phyloP scores from a whole-genome alignment of 2,888 invertebrate species.

The Rhyacophila evoluta region DNA sequence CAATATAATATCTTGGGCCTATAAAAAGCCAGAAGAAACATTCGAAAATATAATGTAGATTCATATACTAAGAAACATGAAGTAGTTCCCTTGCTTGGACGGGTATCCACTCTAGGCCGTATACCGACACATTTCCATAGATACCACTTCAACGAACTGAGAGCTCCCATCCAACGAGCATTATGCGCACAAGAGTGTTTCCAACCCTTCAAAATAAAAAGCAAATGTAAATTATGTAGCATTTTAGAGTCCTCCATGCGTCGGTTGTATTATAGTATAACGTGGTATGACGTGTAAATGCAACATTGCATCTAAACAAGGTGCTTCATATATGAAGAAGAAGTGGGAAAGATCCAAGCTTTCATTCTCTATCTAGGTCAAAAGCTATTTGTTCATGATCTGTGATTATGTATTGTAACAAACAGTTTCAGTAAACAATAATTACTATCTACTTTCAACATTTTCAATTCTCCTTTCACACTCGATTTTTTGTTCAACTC shows the following conservation, averaged over 20 bases:
- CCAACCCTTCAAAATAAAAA: constrained; percentile 53
- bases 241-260: constrained; percentile 45
- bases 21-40: no score
- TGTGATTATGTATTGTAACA: no score
- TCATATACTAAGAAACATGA: no score
- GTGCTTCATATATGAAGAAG: neutral
- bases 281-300: neutral
- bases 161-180: constrained; percentile 41
- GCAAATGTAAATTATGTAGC: constrained; percentile 55
- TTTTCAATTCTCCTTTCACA: no score
- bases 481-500: no score
- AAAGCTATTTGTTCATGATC: neutral
- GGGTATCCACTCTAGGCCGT: no score
- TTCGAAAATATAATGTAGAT: no score
- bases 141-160: constrained; percentile 40
- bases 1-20: no score
- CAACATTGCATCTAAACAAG: neutral
- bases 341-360: neutral
- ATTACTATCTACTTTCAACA: no score
- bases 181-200: constrained; percentile 51
- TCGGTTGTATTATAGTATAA: neutral
- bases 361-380: neutral
- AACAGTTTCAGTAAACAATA: no score
- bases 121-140: constrained; percentile 46
- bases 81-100: no score